phyloP scores from a whole-genome alignment of 2,797 vertebrate genomes.

The Pseudomugil gertrudae region DNA sequence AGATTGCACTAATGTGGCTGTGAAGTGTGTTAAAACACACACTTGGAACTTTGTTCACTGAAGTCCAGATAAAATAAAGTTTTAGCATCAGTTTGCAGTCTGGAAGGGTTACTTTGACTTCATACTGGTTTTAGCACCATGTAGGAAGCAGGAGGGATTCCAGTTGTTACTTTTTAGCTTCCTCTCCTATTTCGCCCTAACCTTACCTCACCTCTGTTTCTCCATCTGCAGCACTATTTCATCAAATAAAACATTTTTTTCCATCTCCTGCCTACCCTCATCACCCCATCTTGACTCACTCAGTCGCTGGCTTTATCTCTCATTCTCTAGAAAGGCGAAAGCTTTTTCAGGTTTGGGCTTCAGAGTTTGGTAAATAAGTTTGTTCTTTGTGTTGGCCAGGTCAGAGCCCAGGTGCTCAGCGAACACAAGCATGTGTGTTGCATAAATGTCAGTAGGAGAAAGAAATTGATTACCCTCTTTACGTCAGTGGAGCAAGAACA shows the following conservation, averaged over 20 bases:
- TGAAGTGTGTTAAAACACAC: not conserved
- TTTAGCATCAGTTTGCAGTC: constrained; percentile 16
- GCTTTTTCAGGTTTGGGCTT: constrained; percentile 1
- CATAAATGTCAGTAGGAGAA: constrained; percentile 54
- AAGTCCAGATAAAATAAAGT: constrained; percentile 9
- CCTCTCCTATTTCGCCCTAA: constrained; percentile 26
- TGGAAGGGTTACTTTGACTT: constrained; percentile 25
- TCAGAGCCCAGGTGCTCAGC: constrained; percentile 67
- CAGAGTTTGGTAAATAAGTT: constrained; percentile 63
- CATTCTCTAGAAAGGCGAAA: constrained; percentile 21
- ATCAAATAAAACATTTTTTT: constrained; percentile 26
- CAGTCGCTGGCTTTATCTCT: constrained; percentile 45
- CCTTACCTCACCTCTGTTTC: constrained; percentile 28
- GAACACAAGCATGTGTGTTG: constrained; percentile 53
- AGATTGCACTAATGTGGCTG: not conserved
- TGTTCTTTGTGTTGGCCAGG: constrained; percentile 49
- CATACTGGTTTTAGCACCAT: not conserved
- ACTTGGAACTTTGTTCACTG: constrained; percentile 10
- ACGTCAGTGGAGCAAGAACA: constrained; percentile 62
- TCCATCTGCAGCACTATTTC: constrained; percentile 32
- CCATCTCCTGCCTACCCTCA: not conserved
- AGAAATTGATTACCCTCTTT: constrained; percentile 80
- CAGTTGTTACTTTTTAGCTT: constrained; percentile 21
- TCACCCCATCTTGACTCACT: constrained; percentile 12
- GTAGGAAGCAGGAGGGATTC: constrained; percentile 11